phyloP scores from a whole-genome alignment of 2,888 invertebrate species.

The Busseola fusca region DNA sequence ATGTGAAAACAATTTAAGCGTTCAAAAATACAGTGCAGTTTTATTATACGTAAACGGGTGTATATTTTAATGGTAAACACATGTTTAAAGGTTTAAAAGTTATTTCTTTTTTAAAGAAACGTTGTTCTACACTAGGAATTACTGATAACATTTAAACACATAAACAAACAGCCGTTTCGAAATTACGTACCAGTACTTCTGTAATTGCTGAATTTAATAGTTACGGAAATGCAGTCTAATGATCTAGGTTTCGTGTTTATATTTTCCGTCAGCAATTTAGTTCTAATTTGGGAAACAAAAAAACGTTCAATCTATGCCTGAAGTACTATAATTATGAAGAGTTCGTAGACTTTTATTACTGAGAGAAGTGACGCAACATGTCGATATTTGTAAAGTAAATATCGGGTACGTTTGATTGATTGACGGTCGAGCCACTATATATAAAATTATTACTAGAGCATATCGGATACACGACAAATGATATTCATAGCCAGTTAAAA shows the following conservation, averaged over 20 bases:
- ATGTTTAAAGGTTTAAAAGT: constrained; percentile 17
- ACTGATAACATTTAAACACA: too few species aligned
- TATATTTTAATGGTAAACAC: constrained; percentile 20
- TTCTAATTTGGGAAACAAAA: neutral
- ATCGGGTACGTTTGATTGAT: constrained; percentile 32
- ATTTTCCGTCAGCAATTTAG: neutral
- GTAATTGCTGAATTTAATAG: constrained; percentile 5
- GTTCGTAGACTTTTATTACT: constrained; percentile 22
- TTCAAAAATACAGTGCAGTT: constrained; percentile 32
- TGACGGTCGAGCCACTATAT: constrained; percentile 19
- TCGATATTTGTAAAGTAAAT: constrained; percentile 31
- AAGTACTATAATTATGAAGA: constrained; percentile 35
- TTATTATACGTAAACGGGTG: constrained; percentile 17
- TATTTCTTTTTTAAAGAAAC: constrained; percentile 4
- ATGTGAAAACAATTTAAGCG: constrained; percentile 21
- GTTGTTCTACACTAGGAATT: too few species aligned
- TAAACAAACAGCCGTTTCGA: too few species aligned
- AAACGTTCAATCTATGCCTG: neutral
- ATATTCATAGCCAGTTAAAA: constrained; percentile 31
- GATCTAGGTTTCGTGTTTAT: neutral
- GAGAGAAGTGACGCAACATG: constrained; percentile 18
- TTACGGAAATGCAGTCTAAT: neutral
- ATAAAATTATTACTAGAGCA: neutral
- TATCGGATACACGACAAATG: constrained; percentile 12
- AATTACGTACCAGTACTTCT: neutral